Percentiles rank a stretch among this genome's conserved stretches.
phyloP scores from a whole-genome alignment of 2,888 invertebrate species.

The Spilarctia lutea region DNA sequence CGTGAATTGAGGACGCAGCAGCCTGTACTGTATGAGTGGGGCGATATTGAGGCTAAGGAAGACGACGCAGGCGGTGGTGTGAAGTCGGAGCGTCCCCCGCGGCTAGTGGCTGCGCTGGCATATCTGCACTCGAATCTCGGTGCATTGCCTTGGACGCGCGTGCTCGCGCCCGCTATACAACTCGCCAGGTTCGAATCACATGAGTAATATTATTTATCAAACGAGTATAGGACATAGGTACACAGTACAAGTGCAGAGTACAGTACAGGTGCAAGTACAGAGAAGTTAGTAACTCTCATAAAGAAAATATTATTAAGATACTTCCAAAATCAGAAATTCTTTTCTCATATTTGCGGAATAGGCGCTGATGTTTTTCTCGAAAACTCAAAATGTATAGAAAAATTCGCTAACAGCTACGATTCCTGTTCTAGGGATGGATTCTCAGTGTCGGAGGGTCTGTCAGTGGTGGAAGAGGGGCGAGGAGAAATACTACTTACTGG shows the following conservation, averaged over 20 bases:
- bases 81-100: slow-evolving; percentile 54
- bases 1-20: slow-evolving; percentile 71
- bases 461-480: slow-evolving; percentile 18
- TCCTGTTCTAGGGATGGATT: slow-evolving; percentile 59
- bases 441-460: slow-evolving; percentile 61
- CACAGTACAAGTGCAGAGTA: too few species aligned
- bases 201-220: background rate
- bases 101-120: slow-evolving; percentile 71
- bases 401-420: background rate
- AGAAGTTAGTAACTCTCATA: background rate
- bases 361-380: background rate
- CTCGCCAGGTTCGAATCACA: slow-evolving; percentile 60
- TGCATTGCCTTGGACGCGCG: slow-evolving; percentile 66
- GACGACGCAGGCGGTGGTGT: slow-evolving; percentile 14
- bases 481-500: slow-evolving; percentile 67
- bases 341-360: background rate
- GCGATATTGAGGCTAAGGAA: slow-evolving; percentile 36
- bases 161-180: slow-evolving; percentile 70
- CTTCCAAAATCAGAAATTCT: background rate
- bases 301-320: background rate
- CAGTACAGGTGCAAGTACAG: too few species aligned
- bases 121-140: slow-evolving; percentile 69
- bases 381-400: background rate
- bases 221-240: background rate
- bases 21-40: slow-evolving; percentile 77